Conservation (phyloP, 2,888 invertebrate genomes). For the Silvanus unidentatus region DNA sequence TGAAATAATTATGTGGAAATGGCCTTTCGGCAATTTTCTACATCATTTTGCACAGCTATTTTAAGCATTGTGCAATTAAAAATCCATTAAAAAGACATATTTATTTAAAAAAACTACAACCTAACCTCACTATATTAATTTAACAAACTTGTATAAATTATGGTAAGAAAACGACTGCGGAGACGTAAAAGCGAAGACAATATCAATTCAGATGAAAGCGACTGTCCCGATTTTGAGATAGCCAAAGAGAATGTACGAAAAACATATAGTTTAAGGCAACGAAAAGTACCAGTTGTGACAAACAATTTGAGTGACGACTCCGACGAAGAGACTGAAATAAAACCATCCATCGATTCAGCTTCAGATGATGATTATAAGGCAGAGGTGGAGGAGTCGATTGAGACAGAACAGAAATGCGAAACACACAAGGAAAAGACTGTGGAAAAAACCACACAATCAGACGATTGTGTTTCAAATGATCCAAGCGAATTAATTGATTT, state of each 20-base stretch:
- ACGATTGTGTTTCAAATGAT: neutral
- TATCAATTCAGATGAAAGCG: conserved; percentile 42
- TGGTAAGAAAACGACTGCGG: conserved; percentile 32
- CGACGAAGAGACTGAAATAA: conserved; percentile 40
- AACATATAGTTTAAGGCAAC: conserved; percentile 34
- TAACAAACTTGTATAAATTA: conserved; percentile 25
- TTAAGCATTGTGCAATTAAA: too few relatives aligned
- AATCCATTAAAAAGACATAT: too few relatives aligned
- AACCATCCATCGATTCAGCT: conserved; percentile 29
- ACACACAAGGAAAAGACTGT: conserved; percentile 1
- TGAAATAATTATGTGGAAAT: too few relatives aligned
- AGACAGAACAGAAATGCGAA: neutral
- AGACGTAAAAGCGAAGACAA: conserved; percentile 27
- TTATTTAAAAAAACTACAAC: too few relatives aligned
- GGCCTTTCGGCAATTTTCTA: too few relatives aligned
- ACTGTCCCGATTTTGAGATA: conserved; percentile 21
- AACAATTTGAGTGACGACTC: conserved; percentile 50
- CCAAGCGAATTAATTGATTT: conserved; percentile 31
- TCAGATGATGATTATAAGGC: conserved; percentile 28
- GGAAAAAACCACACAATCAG: neutral
- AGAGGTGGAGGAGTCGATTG: conserved; percentile 6
- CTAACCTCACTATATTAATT: neutral
- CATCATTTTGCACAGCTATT: too few relatives aligned
- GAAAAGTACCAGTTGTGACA: conserved; percentile 27
- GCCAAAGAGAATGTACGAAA: conserved; percentile 23